Evolutionary conservation across 1,140 invertebrate genomes (phyloP), one percentile per base, ranked within the genome.

Genomic region (Hormaphis cornu): DNA sequence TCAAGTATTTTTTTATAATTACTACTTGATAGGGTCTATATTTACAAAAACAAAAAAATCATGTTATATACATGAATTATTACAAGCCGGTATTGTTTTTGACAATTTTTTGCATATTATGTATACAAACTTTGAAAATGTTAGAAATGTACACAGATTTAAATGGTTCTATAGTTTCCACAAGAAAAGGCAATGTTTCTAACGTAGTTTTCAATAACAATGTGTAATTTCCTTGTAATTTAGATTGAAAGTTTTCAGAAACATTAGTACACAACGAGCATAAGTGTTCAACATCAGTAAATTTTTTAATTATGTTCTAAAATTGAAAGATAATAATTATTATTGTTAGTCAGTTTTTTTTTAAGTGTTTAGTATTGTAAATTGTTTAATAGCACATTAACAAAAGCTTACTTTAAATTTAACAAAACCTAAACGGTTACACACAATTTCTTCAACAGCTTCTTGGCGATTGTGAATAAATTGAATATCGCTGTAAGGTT

Each of bases 151-250:
- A 59, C 37, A 48, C 20, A 4, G 50, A 50, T 50, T 59, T 59
- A n/a, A 59, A 58, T n/a, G 42, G 30, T 61, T 70, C 37, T 56
- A 74, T 69, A 71, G 56, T 28, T 12, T 79, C 75, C 48, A 81
- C 77, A 0, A 94, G 75, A 0, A 83, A 79, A n/a, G 86, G 84
- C 8, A 94, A 78, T 22, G 84, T 75, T 70, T 89, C 87, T 73
- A 95, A 79, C 1, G 86, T 84, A 56, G 86, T 85, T 79, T 95
- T 95, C 37, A 96, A 77, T 8, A 86, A 79, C 4, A 96, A 80
- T 3, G 87, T 80, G 74, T 89, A 88, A 75, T 91, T 91, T 30
- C 94, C 81, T 77, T 91, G 88, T 22, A 83, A 83, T 75, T 93
- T 89, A 1, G 85, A 85, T 22, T 82, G 77, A 66, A 81, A 83